These are phyloP conservation scores for Timema podura DNA, from an alignment of 2,888 invertebrate genomes.

Conservation along the genomic window DNA sequence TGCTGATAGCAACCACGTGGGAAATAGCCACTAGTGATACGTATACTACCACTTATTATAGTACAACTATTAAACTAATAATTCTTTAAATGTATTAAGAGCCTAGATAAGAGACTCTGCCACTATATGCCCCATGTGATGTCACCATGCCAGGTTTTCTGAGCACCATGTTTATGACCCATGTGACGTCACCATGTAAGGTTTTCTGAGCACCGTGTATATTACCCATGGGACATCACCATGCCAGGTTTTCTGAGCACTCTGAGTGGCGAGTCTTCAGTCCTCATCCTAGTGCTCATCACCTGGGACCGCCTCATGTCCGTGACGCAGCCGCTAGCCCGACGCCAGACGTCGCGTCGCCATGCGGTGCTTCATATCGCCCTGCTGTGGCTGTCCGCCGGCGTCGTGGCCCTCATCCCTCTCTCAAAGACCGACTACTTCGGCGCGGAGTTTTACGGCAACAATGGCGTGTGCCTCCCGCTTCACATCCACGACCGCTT, in stretches of 20 bases:
- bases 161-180: constrained; percentile 50
- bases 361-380: constrained; percentile 49
- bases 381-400: constrained; percentile 51
- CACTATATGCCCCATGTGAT: too few relatives aligned
- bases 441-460: constrained; percentile 54
- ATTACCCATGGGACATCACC: too few relatives aligned
- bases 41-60: too few relatives aligned
- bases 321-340: constrained; percentile 54
- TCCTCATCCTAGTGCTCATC: constrained; percentile 55
- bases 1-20: not conserved
- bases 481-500: constrained; percentile 59
- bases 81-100: too few relatives aligned
- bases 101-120: too few relatives aligned
- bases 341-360: constrained; percentile 44
- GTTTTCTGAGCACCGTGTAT: constrained; percentile 54
- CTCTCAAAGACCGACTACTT: constrained; percentile 49
- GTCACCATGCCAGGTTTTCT: constrained; percentile 54
- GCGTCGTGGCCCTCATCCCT: constrained; percentile 49
- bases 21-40: too few relatives aligned
- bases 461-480: constrained; percentile 57
- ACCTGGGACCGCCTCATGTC: constrained; percentile 60
- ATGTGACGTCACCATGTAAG: constrained; percentile 38
- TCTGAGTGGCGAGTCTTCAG: constrained; percentile 58
- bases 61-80: too few relatives aligned
- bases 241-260: constrained; percentile 54